Base-by-base conservation (phyloP, 2,797 vertebrate genomes). In the Eulemur rubriventer region DNA sequence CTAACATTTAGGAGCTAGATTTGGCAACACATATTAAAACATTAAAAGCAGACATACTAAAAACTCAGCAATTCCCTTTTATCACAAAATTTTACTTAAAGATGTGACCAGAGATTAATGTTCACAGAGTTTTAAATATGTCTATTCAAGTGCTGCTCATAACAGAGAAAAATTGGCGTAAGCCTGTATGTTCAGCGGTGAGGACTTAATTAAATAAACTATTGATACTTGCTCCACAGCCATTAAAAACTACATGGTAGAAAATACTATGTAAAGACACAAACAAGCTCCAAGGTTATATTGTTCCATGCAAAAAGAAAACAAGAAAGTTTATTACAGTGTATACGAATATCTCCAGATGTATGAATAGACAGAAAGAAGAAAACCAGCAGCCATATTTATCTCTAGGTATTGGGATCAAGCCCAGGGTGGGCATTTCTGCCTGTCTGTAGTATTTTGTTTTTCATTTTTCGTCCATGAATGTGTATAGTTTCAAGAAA, bases 291-390 rank as follows among this genome's bases (percentile, higher is more conserved):
- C 22, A 11, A 14, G 38, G 18, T 59, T 43, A 14, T 28, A 4
- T 13, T 41, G 9, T 55, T 78, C 12, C 22, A 1, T 8, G 2
- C 12, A 28, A 43, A 67, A 57, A 57, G 7, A 11, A 33, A 80
- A 14, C 6, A 33, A 14, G 18, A 14, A 18, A 38, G 10, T 12
- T 24, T 28, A 11, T 72, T 55, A 16, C 3, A 1, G 1, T 0
- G 14, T n/a, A 4, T 55, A 17, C 8, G 5, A 48, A 10, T 7
- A 17, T 52, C 18, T 83, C 63, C 52, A 6, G 26, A 30, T 11
- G 0, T 5, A 18, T 13, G 22, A 50, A 41, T 1, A 30, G 13
- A 16, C 50, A 38, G 1, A 61, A n/a, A 13, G 13, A 24, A 17
- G 35, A 20, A 33, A 26, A 4, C 2, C 12, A 8, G 18, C 5